phyloP scores from a whole-genome alignment of 2,888 invertebrate species.

The Caradrina clavipalpis region DNA sequence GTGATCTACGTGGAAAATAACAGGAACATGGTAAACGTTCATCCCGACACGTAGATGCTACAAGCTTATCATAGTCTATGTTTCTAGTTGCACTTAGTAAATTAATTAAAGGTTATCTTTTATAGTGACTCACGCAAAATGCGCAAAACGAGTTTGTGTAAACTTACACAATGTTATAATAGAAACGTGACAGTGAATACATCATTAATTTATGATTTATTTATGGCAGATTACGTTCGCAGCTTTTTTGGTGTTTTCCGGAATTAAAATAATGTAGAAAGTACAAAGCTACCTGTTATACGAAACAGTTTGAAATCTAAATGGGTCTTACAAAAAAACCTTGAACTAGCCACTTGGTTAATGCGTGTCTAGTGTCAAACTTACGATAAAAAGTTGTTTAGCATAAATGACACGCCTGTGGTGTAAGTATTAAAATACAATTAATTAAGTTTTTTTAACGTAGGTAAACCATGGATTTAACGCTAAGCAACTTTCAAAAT shows the following conservation, averaged over 20 bases:
- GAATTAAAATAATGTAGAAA: not conserved
- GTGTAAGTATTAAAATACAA: not conserved
- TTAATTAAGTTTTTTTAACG: too few relatives aligned
- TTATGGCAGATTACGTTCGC: not conserved
- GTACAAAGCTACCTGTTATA: not conserved
- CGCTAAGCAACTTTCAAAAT: not conserved
- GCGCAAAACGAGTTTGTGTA: constrained; percentile 37
- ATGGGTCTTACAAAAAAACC: not conserved
- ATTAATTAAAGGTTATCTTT: constrained; percentile 53
- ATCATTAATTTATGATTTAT: constrained; percentile 1
- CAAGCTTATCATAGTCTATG: constrained; percentile 27
- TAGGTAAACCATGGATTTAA: too few relatives aligned
- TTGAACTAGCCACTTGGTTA: not conserved
- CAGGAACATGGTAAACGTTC: constrained; percentile 3
- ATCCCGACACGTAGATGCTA: constrained; percentile 35
- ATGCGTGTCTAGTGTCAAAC: not conserved
- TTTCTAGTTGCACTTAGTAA: constrained; percentile 18
- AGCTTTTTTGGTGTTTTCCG: not conserved
- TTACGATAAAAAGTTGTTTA: not conserved
- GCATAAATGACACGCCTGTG: not conserved
- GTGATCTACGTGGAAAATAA: constrained; percentile 50
- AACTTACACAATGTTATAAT: constrained; percentile 36
- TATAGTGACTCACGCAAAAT: constrained; percentile 34
- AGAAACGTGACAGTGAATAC: constrained; percentile 37
- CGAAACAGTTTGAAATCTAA: not conserved